These are phyloP conservation scores for Halcyon malimbica DNA, from an alignment of 2,113 vertebrate species.

Conservation along the genomic window DNA sequence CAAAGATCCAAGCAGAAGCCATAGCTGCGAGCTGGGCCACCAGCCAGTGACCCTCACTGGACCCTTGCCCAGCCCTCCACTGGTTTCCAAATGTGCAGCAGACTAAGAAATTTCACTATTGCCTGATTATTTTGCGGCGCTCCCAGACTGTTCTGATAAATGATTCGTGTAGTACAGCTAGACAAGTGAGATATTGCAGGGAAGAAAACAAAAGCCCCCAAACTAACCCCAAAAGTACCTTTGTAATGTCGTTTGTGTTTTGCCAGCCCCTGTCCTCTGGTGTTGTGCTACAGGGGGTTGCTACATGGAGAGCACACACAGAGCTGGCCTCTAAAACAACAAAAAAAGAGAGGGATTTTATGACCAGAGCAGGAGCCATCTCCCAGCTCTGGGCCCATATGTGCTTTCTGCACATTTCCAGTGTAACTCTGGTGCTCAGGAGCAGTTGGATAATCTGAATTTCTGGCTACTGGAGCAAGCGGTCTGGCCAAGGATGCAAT, in stretches of 20 bases:
- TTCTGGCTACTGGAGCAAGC: background rate
- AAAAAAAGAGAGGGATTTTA: background rate
- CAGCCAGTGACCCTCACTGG: background rate
- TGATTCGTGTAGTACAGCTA: background rate
- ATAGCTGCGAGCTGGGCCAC: background rate
- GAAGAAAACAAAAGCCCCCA: background rate
- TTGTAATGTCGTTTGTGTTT: background rate
- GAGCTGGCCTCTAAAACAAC: background rate
- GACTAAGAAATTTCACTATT: background rate
- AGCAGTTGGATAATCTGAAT: conserved; percentile 39
- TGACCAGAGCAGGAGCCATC: background rate
- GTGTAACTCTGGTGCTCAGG: background rate
- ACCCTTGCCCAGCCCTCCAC: background rate
- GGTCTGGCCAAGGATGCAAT: background rate
- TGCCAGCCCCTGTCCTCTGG: background rate
- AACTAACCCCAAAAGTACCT: background rate
- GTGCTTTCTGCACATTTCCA: background rate
- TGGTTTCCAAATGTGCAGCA: background rate
- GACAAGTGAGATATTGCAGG: background rate
- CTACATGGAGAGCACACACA: background rate
- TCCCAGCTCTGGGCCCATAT: background rate
- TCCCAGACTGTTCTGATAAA: background rate
- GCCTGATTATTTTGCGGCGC: background rate
- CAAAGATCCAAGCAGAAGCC: background rate
- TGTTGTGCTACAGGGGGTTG: background rate